Percentiles rank a stretch among this genome's conserved stretches.
phyloP scores from a whole-genome alignment of 2,113 vertebrate genomes.

The Motacilla alba region DNA sequence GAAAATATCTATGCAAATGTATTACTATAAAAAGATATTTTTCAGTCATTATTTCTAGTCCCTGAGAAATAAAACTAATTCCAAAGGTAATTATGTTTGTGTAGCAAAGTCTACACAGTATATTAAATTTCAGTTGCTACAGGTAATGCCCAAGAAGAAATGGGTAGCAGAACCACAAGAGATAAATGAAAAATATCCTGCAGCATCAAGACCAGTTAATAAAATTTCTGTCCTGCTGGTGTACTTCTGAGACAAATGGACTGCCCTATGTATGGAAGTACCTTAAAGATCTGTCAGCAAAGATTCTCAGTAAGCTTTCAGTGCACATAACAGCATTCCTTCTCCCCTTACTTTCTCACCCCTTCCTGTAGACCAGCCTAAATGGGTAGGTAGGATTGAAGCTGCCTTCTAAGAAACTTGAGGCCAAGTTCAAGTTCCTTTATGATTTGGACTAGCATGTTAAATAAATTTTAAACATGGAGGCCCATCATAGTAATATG shows the following conservation, averaged over 20 bases:
- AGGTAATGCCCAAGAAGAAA: background rate
- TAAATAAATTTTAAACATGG: background rate
- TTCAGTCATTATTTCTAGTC: background rate
- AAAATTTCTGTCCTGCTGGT: background rate
- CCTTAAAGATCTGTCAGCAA: background rate
- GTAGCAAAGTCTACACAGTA: background rate
- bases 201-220: background rate
- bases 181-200: background rate
- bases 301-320: background rate
- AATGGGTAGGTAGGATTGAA: background rate
- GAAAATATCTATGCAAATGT: background rate
- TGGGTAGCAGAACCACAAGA: background rate
- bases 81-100: background rate
- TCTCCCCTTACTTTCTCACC: background rate
- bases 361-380: background rate
- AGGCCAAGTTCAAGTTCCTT: background rate
- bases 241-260: background rate
- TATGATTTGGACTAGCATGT: background rate
- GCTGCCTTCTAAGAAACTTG: background rate
- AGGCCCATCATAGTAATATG: background rate
- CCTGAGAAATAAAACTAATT: constrained; percentile 20
- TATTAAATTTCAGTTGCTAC: background rate
- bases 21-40: background rate
- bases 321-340: background rate
- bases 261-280: background rate